Evolutionary conservation across 1,140 invertebrate species (phyloP).

Genomic region (Apis cerana): DNA sequence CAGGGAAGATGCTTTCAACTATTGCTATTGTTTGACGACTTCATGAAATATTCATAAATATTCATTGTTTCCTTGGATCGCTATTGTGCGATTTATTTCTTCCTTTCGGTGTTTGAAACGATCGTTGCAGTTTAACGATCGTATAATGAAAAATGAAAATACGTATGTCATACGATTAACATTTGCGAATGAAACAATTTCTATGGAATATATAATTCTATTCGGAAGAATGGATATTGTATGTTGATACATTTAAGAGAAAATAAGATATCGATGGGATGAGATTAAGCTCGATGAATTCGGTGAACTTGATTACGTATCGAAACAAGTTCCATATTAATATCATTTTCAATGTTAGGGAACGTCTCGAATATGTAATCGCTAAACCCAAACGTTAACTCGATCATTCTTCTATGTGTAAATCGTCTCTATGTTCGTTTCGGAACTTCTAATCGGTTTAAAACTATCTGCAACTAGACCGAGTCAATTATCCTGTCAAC

Average conservation of each 20-base stretch:
- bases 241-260: neutral
- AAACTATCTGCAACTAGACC: conserved; percentile 57
- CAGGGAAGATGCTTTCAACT: conserved; percentile 1
- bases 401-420: conserved; percentile 42
- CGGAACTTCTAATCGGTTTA: conserved; percentile 58
- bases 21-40: no score
- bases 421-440: conserved; percentile 25
- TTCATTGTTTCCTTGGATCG: neutral
- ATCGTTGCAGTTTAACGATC: conserved; percentile 40
- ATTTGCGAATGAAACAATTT: neutral
- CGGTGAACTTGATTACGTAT: no score
- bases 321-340: no score
- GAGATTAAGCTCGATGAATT: no score
- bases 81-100: neutral
- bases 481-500: conserved; percentile 54
- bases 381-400: conserved; percentile 26
- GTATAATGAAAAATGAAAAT: conserved; percentile 17
- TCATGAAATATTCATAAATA: conserved; percentile 34
- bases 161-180: conserved; percentile 9
- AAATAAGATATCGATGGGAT: neutral
- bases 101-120: neutral
- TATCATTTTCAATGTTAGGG: neutral
- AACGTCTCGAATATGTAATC: conserved; percentile 38
- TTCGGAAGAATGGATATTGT: conserved; percentile 1
- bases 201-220: conserved; percentile 11